A percentile compares a stretch with the other conserved stretches of the same genome.
phyloP scores from a whole-genome alignment of 2,797 vertebrate genomes.

The Crocidura indochinensis region DNA sequence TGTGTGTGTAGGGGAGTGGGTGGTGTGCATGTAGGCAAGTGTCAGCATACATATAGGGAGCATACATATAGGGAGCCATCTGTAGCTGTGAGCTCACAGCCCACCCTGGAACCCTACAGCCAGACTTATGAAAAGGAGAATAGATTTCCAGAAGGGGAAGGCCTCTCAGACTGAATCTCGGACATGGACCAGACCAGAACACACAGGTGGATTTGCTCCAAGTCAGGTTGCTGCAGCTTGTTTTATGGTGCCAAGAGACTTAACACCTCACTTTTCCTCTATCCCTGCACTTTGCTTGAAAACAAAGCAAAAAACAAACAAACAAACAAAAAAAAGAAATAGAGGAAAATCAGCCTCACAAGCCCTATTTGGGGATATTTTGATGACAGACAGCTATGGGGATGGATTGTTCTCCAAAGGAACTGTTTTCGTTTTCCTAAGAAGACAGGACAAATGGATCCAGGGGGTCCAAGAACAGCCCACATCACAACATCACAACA shows the following conservation, averaged over 20 bases:
- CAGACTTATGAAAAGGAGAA: not conserved
- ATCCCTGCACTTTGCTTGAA: too few species aligned
- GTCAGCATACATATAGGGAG: not conserved
- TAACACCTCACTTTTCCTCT: too few species aligned
- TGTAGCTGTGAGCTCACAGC: not conserved
- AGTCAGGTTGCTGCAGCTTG: not conserved
- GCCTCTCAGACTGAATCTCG: not conserved
- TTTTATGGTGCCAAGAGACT: too few species aligned
- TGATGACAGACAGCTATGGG: not conserved
- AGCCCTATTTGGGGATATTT: not conserved
- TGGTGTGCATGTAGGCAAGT: not conserved
- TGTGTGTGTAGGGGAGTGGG: too few species aligned
- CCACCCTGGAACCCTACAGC: not conserved
- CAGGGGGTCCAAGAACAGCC: not conserved
- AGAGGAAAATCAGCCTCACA: too few species aligned
- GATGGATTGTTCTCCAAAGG: not conserved
- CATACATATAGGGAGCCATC: not conserved
- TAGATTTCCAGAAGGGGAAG: not conserved
- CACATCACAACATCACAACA: fast-evolving
- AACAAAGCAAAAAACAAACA: too few species aligned
- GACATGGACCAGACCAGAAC: not conserved
- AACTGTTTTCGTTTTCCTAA: not conserved
- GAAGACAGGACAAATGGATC: not conserved
- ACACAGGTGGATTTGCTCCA: fast-evolving
- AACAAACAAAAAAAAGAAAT: too few species aligned